Conservation (phyloP, 2,113 vertebrate species). For the Sphaerodactylus townsendi region DNA sequence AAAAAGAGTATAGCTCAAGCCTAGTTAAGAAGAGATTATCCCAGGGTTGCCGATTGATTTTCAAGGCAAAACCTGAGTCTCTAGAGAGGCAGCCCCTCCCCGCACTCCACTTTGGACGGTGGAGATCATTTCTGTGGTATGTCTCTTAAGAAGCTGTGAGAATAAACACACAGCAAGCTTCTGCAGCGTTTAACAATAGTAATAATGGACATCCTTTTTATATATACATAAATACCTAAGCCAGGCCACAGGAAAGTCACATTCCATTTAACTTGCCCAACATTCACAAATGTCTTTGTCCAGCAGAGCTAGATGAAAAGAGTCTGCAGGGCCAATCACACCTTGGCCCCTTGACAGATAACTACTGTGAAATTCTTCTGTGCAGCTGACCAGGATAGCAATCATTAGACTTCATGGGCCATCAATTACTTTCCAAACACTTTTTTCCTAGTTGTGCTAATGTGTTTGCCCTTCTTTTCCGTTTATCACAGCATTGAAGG, state of each 20-base stretch:
- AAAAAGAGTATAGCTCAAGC: background rate
- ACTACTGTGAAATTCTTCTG: background rate
- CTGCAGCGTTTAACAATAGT: background rate
- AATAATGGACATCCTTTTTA: background rate
- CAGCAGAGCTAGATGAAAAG: background rate
- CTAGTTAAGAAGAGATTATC: background rate
- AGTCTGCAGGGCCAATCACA: background rate
- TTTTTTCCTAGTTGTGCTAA: constrained; percentile 2
- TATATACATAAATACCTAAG: background rate
- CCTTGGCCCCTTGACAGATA: background rate
- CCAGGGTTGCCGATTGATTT: background rate
- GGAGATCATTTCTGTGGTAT: background rate
- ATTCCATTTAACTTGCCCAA: background rate
- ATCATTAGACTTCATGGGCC: background rate
- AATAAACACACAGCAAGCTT: background rate
- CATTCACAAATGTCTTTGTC: background rate
- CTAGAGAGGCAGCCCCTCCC: background rate
- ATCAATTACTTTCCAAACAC: background rate
- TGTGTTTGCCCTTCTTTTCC: background rate
- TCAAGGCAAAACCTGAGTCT: background rate
- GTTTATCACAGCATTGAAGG: background rate
- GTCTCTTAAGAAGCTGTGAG: background rate
- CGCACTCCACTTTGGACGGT: background rate
- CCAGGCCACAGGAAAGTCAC: background rate
- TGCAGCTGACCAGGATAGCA: background rate